Evolutionary conservation across 2,797 vertebrate genomes (phyloP).

Genomic region (Sandelia bainsii): DNA sequence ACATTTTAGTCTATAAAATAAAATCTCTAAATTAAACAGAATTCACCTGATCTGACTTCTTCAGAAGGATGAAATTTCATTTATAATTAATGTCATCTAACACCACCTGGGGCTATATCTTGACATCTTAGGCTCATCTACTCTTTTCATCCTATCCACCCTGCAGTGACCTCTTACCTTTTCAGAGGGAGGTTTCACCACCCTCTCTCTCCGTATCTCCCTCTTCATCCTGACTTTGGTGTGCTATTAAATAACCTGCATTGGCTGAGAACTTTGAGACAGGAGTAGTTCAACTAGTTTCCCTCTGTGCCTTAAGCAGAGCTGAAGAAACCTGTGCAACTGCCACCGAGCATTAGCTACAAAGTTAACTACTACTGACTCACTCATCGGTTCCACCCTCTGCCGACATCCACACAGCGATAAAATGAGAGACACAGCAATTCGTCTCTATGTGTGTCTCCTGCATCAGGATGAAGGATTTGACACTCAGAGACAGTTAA

Average conservation of each 20-base stretch:
- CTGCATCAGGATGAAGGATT: slow-evolving; percentile 80
- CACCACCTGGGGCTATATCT: slow-evolving; percentile 53
- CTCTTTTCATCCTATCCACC: slow-evolving; percentile 35
- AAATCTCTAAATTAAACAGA: slow-evolving; percentile 45
- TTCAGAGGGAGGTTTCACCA: slow-evolving; percentile 42
- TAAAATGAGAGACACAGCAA: slow-evolving; percentile 79
- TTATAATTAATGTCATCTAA: slow-evolving; percentile 63
- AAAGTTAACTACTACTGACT: slow-evolving; percentile 81
- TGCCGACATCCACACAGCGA: slow-evolving; percentile 68
- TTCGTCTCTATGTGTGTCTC: slow-evolving; percentile 78
- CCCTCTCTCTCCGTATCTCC: slow-evolving; percentile 24
- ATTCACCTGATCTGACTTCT: slow-evolving; percentile 40
- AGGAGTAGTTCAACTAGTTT: slow-evolving; percentile 69
- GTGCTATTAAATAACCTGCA: slow-evolving; percentile 64
- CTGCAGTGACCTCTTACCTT: slow-evolving; percentile 46
- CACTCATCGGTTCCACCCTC: slow-evolving; percentile 74
- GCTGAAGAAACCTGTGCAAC: slow-evolving; percentile 78
- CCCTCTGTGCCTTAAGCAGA: slow-evolving; percentile 71
- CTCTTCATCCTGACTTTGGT: slow-evolving; percentile 44
- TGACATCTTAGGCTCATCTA: slow-evolving; percentile 50
- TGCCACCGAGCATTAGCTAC: slow-evolving; percentile 84
- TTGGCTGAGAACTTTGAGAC: slow-evolving; percentile 61
- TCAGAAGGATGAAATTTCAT: slow-evolving; percentile 49
- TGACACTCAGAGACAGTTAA: slow-evolving; percentile 82
- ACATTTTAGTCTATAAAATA: slow-evolving; percentile 15